A percentile compares a stretch with the other conserved stretches of the same genome.
phyloP scores from a whole-genome alignment of 2,113 vertebrate genomes.

The Muscicapa adusta region DNA sequence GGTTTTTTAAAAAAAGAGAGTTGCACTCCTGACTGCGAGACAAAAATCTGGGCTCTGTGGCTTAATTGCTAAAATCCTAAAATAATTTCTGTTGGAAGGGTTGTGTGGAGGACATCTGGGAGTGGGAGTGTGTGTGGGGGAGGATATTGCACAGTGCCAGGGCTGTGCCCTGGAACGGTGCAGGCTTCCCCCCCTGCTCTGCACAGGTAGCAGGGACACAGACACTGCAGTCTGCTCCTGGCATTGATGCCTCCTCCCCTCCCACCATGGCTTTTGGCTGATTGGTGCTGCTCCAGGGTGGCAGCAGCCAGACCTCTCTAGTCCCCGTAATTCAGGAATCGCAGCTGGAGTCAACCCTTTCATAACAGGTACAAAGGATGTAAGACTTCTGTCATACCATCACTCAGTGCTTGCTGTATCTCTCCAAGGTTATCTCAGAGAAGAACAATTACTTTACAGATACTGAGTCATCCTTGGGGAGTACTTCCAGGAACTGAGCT shows the following conservation, averaged over 20 bases:
- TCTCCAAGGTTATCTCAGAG: neutral
- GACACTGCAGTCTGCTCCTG: neutral
- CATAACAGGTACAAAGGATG: neutral
- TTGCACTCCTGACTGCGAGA: neutral
- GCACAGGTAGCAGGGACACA: neutral
- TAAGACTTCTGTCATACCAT: neutral
- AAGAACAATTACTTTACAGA: neutral
- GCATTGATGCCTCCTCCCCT: neutral
- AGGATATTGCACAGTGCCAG: neutral
- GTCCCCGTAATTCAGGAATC: fast-evolving
- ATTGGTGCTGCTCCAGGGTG: neutral
- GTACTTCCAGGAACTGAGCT: neutral
- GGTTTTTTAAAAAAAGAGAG: neutral
- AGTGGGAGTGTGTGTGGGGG: neutral
- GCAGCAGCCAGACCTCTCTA: neutral
- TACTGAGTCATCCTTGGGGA: neutral
- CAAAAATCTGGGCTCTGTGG: neutral
- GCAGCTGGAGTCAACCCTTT: neutral
- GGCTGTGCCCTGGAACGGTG: neutral
- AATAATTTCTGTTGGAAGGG: neutral
- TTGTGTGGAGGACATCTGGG: neutral
- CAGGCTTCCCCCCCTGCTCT: neutral
- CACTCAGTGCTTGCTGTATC: neutral
- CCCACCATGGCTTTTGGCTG: fast-evolving
- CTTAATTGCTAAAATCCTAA: neutral